phyloP scores from a whole-genome alignment of 2,797 vertebrate genomes.

The Sebastes melanostomus region DNA sequence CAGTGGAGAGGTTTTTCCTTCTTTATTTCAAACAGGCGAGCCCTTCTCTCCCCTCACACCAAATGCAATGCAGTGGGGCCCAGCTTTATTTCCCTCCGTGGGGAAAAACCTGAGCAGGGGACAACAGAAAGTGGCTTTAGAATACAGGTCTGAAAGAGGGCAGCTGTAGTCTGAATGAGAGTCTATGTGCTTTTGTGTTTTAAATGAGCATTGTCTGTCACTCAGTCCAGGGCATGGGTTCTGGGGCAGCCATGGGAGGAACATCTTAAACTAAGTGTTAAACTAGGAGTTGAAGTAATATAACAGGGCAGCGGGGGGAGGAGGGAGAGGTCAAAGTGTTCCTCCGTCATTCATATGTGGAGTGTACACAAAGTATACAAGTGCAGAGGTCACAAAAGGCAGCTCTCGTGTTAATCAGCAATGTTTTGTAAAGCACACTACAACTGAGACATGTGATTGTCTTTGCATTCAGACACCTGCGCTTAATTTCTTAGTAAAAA shows the following conservation, averaged over 20 bases:
- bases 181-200: constrained; percentile 96
- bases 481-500: background rate
- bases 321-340: background rate
- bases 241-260: constrained; percentile 76
- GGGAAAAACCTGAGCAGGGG: constrained; percentile 89
- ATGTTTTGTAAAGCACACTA: background rate
- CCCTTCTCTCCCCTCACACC: constrained; percentile 90
- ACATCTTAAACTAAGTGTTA: constrained; percentile 86
- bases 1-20: constrained; percentile 78
- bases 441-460: background rate
- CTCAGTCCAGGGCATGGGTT: constrained; percentile 73
- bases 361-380: background rate
- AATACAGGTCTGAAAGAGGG: constrained; percentile 91
- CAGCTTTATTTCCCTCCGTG: constrained; percentile 81
- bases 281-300: constrained; percentile 5
- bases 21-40: constrained; percentile 83
- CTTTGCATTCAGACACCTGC: background rate
- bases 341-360: background rate
- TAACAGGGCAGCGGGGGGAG: background rate
- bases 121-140: constrained; percentile 91
- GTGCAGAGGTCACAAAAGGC: background rate
- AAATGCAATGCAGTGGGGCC: constrained; percentile 87
- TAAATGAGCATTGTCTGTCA: constrained; percentile 97
- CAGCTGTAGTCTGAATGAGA: constrained; percentile 97
- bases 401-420: background rate